A percentile compares a stretch with the other conserved stretches of the same genome.
These are phyloP conservation scores for Engystomops pustulosus DNA, from an alignment of 2,113 vertebrate species.

Conservation along the genomic window DNA sequence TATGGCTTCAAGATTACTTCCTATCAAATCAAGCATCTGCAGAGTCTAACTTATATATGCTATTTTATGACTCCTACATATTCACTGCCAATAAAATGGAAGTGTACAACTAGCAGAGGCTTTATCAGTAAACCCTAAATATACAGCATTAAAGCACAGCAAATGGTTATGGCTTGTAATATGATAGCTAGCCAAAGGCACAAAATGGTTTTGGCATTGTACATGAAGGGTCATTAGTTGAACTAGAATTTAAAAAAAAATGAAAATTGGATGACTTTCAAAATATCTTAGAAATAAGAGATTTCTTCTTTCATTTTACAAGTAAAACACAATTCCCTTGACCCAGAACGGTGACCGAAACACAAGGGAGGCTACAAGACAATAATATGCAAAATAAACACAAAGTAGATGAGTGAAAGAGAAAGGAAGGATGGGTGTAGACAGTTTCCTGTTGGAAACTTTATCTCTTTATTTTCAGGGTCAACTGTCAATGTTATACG, in stretches of 20 bases:
- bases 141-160: background rate
- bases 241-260: background rate
- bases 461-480: constrained; percentile 14
- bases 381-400: background rate
- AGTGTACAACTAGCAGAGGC: background rate
- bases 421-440: constrained; percentile 39
- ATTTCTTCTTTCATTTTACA: background rate
- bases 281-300: background rate
- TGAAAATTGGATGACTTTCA: background rate
- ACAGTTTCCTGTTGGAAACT: constrained; percentile 35
- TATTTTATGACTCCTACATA: too few relatives aligned
- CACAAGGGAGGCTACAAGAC: background rate
- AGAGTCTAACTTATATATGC: too few relatives aligned
- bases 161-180: background rate
- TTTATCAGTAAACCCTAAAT: background rate
- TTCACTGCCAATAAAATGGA: too few relatives aligned
- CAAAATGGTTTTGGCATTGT: background rate
- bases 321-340: background rate
- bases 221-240: background rate
- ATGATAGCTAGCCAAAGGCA: background rate
- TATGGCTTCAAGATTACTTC: background rate
- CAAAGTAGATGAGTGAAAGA: background rate
- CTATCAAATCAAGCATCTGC: background rate
- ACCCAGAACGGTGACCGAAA: background rate
- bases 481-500: background rate